These are phyloP conservation scores for Ecliptopera silaceata DNA, from an alignment of 2,888 invertebrate genomes.

Conservation along the genomic window DNA sequence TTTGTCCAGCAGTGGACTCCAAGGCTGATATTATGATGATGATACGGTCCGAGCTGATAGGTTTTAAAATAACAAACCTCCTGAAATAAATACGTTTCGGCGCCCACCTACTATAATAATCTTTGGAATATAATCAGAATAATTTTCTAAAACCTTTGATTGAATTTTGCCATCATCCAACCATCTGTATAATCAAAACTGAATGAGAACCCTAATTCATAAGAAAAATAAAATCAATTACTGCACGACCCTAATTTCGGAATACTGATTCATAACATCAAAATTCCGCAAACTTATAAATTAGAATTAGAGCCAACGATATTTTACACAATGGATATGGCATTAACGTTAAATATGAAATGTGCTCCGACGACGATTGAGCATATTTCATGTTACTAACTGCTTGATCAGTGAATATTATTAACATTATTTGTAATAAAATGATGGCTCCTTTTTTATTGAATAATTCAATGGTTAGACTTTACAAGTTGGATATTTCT, in stretches of 20 bases:
- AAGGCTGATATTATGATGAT: too few species aligned
- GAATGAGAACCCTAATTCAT: conserved; percentile 14
- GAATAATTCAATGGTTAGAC: too few species aligned
- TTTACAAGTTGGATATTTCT: conserved; percentile 15
- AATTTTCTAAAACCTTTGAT: background rate
- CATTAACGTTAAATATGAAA: too few species aligned
- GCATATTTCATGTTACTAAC: too few species aligned
- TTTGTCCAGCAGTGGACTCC: too few species aligned
- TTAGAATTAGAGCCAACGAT: conserved; percentile 22
- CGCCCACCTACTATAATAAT: background rate
- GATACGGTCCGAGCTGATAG: too few species aligned
- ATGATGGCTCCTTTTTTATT: too few species aligned
- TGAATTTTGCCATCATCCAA: conserved; percentile 7
- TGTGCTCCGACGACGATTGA: too few species aligned
- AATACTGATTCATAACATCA: conserved; percentile 7
- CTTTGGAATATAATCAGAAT: background rate
- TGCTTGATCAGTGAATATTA: too few species aligned
- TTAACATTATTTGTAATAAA: too few species aligned
- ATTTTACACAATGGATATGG: too few species aligned
- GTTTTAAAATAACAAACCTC: too few species aligned
- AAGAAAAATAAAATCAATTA: conserved; percentile 24
- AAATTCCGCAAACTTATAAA: conserved; percentile 19
- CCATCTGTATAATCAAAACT: conserved; percentile 11
- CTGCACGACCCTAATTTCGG: conserved; percentile 11
- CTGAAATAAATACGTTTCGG: background rate